Base-by-base conservation (phyloP, 2,888 invertebrate genomes). In the Tipula helvola region DNA sequence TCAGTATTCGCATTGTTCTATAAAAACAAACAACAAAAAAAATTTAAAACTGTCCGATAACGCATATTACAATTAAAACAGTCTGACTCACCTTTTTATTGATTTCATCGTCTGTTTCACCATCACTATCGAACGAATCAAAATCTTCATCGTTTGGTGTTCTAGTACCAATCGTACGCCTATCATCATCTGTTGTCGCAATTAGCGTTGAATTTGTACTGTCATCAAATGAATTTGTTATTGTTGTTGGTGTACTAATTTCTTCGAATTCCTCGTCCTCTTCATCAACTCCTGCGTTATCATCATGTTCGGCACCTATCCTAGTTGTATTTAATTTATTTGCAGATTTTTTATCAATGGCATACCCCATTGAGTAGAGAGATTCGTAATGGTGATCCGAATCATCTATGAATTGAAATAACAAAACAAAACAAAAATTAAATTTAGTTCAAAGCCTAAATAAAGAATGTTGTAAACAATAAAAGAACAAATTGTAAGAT, bases 301-400 rank as follows among this genome's bases (percentile, higher is more conserved):
- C 52, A 16, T n/a, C 28, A 10, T 71, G 28, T 8, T 13, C 41
- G 86, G 28, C 86, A 44, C 10, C 36, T 4, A 4, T 85, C 18
- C 10, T 13, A 44, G 18, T 88, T 88, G 3, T 88, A 88, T 85
- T 88, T 89, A 86, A 88, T 87, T 85, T 89, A 88, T n/a, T 42
- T 36, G 88, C 86, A 10, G 88, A 88, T 84, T 84, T 84, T 39
- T 84, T 84, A 84, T 84, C 84, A 84, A 85, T 42, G 18, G 85
- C 12, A 47, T 18, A 44, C 12, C 42, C 71, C 39, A 88, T 88
- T 42, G 91, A 91, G 88, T 92, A 92, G 88, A 95, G 91, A 39
- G 94, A 94, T 91, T 95, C 95, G 91, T 95, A 95, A 89, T 94
- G 93, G 90, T 95, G 95, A 88, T 95, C 95, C 1, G 94, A 93